A percentile compares a stretch with the other conserved stretches of the same genome.
Conservation (phyloP, 1,140 invertebrate genomes). For the Tetramorium parvispinum region DNA sequence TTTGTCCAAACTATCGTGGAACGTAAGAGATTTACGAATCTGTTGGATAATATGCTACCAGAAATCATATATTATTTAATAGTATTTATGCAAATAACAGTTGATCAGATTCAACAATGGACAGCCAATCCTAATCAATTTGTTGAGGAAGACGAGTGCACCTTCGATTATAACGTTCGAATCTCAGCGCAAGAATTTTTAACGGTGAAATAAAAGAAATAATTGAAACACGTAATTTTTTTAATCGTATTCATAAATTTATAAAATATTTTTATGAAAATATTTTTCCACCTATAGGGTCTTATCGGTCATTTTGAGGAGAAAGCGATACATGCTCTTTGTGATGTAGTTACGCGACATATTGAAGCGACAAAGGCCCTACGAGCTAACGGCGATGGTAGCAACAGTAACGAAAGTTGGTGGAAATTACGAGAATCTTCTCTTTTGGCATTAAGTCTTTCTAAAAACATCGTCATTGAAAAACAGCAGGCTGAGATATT, state of each 20-base stretch:
- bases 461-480: conserved; percentile 87
- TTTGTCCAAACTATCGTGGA: conserved; percentile 90
- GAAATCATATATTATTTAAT: conserved; percentile 92
- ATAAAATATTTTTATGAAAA: background rate
- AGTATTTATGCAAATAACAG: conserved; percentile 92
- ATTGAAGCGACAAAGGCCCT: conserved; percentile 86
- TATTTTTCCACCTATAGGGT: conserved; percentile 82
- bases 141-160: conserved; percentile 92
- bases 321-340: conserved; percentile 87
- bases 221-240: too few species aligned
- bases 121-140: conserved; percentile 90
- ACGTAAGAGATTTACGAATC: conserved; percentile 87
- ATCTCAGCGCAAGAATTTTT: conserved; percentile 91
- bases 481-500: conserved; percentile 85
- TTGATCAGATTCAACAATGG: conserved; percentile 91
- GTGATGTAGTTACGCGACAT: conserved; percentile 89
- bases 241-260: background rate
- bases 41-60: conserved; percentile 89
- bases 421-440: conserved; percentile 93
- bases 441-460: conserved; percentile 88
- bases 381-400: conserved; percentile 83
- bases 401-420: conserved; percentile 87
- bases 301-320: conserved; percentile 89
- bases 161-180: conserved; percentile 90
- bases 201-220: conserved; percentile 80